A percentile compares a stretch with the other conserved stretches of the same genome.
Conservation (phyloP, 2,888 invertebrate species). For the Eurytoma californica region DNA sequence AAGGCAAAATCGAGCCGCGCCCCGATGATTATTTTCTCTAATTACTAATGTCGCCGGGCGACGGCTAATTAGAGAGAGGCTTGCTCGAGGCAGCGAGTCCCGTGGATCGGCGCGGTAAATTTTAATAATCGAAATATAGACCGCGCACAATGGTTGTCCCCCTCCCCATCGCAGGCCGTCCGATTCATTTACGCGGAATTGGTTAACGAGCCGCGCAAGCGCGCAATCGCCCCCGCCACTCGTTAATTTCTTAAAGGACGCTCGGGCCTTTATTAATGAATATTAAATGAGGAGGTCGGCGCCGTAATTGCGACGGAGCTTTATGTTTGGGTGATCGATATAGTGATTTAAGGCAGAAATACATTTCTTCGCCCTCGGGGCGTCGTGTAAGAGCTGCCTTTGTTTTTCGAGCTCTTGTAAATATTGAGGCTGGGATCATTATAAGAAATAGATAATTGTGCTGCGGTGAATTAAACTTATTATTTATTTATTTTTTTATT, state of each 20-base stretch:
- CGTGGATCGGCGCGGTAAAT: slow-evolving; percentile 18
- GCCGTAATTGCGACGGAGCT: too few relatives aligned
- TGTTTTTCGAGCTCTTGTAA: too few relatives aligned
- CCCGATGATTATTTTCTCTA: slow-evolving; percentile 31
- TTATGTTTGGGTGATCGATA: too few relatives aligned
- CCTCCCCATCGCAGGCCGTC: slow-evolving; percentile 11
- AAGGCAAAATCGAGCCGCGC: not conserved
- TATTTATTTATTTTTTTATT: too few relatives aligned
- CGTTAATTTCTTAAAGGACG: not conserved
- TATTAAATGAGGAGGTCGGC: not conserved
- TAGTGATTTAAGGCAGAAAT: too few relatives aligned
- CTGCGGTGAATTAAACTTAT: too few relatives aligned
- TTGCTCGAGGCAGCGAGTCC: too few relatives aligned
- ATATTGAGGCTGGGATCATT: too few relatives aligned
- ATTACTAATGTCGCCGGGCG: slow-evolving; percentile 13
- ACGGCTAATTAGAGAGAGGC: slow-evolving; percentile 18
- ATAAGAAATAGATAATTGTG: too few relatives aligned
- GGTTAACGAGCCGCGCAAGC: slow-evolving; percentile 30
- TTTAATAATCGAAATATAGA: slow-evolving; percentile 39
- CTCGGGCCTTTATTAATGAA: not conserved
- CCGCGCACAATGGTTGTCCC: not conserved
- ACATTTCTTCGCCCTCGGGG: too few relatives aligned
- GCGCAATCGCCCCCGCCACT: not conserved
- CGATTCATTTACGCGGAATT: slow-evolving; percentile 21
- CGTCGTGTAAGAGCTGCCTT: too few relatives aligned